A percentile compares a stretch with the other conserved stretches of the same genome.
Conservation (phyloP, 2,113 vertebrate genomes). For the Hucho hucho region DNA sequence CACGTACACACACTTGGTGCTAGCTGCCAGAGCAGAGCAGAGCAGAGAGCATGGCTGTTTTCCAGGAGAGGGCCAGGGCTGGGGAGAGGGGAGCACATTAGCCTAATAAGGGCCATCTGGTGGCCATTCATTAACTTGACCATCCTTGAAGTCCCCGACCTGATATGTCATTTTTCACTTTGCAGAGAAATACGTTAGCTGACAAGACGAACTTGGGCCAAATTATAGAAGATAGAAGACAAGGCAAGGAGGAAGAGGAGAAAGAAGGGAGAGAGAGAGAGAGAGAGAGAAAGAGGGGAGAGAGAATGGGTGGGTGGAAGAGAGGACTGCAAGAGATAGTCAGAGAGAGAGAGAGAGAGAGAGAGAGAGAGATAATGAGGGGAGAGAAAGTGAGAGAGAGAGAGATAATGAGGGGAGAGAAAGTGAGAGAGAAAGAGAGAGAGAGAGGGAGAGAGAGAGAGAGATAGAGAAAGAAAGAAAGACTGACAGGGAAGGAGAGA, state of each 20-base stretch:
- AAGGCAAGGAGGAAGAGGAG: constrained; percentile 9
- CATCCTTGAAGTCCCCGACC: constrained; percentile 75
- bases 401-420: constrained; percentile 17
- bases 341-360: constrained; percentile 5
- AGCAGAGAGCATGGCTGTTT: constrained; percentile 47
- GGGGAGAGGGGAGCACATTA: constrained; percentile 72
- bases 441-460: no score
- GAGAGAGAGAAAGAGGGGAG: background rate
- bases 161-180: constrained; percentile 78
- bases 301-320: background rate
- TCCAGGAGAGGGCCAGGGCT: constrained; percentile 62
- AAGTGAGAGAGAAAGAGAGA: background rate
- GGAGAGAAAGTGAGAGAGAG: constrained; percentile 3
- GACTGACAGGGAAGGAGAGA: constrained; percentile 1
- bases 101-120: constrained; percentile 81
- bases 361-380: constrained; percentile 16
- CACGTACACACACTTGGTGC: background rate
- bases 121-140: constrained; percentile 79
- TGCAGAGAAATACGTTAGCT: constrained; percentile 59
- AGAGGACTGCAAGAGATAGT: background rate
- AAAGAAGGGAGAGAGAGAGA: constrained; percentile 6
- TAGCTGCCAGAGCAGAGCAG: constrained; percentile 16
- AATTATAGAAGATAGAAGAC: constrained; percentile 59
- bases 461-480: constrained; percentile 12
- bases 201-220: constrained; percentile 63